Percentiles rank a stretch among this genome's conserved stretches.
These are phyloP conservation scores for Falco biarmicus DNA, from an alignment of 2,797 vertebrate species.

Conservation along the genomic window DNA sequence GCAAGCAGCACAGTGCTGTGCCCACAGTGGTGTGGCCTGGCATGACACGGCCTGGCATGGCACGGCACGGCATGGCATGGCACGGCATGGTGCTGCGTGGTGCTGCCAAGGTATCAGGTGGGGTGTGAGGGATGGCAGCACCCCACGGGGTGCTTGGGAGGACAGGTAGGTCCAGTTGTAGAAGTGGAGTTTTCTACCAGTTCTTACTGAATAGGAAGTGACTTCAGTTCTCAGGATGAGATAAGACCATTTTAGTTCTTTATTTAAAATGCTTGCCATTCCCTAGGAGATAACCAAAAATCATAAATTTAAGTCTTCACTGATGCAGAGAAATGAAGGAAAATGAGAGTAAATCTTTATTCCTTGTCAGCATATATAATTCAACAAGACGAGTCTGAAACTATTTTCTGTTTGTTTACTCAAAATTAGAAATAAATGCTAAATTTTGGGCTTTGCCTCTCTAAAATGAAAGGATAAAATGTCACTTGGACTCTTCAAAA, in stretches of 20 bases:
- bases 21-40: accelerated
- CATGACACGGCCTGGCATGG: accelerated
- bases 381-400: not conserved
- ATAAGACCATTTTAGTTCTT: not conserved
- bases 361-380: not conserved
- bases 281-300: not conserved
- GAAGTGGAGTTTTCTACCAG: not conserved
- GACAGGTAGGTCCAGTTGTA: not conserved
- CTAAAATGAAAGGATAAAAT: not conserved
- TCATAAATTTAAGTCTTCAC: not conserved
- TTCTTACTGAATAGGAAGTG: not conserved
- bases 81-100: not conserved
- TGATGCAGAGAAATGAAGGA: not conserved
- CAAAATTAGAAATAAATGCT: not conserved
- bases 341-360: not conserved
- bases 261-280: not conserved
- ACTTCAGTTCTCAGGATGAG: not conserved
- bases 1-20: accelerated
- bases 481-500: not conserved
- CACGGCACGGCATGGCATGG: accelerated
- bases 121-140: not conserved
- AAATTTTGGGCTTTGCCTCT: not conserved
- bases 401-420: not conserved
- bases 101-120: not conserved
- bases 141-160: accelerated